A percentile compares a stretch with the other conserved stretches of the same genome.
Conservation (phyloP, 1,140 invertebrate species). For the Tribolium madens region DNA sequence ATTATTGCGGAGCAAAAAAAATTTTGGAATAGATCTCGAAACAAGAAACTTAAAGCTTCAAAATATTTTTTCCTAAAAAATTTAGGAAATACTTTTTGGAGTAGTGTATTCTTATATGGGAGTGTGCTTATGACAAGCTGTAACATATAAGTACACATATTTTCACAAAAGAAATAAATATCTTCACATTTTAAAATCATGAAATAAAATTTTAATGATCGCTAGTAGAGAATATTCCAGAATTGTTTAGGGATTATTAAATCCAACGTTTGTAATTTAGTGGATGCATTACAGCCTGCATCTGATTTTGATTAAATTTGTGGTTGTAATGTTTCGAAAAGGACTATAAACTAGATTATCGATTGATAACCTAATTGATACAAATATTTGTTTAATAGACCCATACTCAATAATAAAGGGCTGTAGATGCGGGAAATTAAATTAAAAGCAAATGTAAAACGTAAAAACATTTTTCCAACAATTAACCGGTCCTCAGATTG, state of each 20-base stretch:
- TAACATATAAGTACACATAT: too few species aligned
- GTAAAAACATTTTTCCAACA: constrained; percentile 13
- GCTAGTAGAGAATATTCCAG: neutral
- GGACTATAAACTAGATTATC: neutral
- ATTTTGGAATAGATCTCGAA: too few species aligned
- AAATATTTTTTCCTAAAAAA: too few species aligned
- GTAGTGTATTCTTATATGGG: too few species aligned
- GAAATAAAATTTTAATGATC: too few species aligned
- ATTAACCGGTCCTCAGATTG: neutral
- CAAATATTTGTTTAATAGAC: neutral
- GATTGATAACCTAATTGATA: neutral
- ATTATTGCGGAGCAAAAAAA: too few species aligned
- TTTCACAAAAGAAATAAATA: too few species aligned
- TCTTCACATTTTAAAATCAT: too few species aligned
- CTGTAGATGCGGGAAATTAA: neutral
- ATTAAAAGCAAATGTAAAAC: neutral
- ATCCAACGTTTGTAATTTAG: neutral
- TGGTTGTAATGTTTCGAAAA: neutral
- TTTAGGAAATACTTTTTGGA: too few species aligned
- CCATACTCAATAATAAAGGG: neutral
- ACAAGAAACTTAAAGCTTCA: too few species aligned
- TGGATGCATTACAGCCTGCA: neutral
- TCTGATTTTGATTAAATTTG: neutral
- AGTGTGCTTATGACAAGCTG: too few species aligned
- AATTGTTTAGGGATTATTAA: neutral